phyloP scores from a whole-genome alignment of 2,888 invertebrate species.

The Archips xylosteana region DNA sequence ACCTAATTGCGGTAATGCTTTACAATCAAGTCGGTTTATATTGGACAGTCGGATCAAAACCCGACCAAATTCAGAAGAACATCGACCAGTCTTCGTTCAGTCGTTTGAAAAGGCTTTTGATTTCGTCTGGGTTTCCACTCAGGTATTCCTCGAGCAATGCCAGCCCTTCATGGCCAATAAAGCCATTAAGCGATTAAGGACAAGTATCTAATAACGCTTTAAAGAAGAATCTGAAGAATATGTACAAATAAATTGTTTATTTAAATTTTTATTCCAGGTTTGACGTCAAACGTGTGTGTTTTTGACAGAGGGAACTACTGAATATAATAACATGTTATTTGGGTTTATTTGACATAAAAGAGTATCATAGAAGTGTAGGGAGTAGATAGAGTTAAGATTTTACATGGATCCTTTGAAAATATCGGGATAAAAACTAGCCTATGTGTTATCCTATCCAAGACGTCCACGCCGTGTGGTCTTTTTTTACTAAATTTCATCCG shows the following conservation, averaged over 20 bases:
- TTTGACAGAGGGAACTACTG: too few relatives aligned
- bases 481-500: too few relatives aligned
- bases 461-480: too few relatives aligned
- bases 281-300: background rate
- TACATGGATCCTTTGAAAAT: too few relatives aligned
- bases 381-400: too few relatives aligned
- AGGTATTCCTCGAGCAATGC: constrained; percentile 40
- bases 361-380: too few relatives aligned
- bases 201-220: constrained; percentile 19
- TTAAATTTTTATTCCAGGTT: background rate
- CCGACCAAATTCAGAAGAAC: constrained; percentile 10
- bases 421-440: too few relatives aligned
- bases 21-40: constrained; percentile 39
- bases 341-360: too few relatives aligned
- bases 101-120: constrained; percentile 15
- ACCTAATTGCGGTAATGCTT: constrained; percentile 38
- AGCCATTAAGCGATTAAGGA: constrained; percentile 35
- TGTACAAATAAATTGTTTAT: background rate
- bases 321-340: too few relatives aligned
- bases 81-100: background rate
- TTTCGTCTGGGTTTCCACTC: constrained; percentile 29
- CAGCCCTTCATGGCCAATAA: constrained; percentile 40
- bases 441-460: too few relatives aligned
- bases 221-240: constrained; percentile 10
- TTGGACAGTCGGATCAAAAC: constrained; percentile 17